Percentiles rank a stretch among this genome's conserved stretches.
Evolutionary conservation across 2,113 vertebrate genomes (phyloP).

Genomic region (Callospermophilus lateralis): DNA sequence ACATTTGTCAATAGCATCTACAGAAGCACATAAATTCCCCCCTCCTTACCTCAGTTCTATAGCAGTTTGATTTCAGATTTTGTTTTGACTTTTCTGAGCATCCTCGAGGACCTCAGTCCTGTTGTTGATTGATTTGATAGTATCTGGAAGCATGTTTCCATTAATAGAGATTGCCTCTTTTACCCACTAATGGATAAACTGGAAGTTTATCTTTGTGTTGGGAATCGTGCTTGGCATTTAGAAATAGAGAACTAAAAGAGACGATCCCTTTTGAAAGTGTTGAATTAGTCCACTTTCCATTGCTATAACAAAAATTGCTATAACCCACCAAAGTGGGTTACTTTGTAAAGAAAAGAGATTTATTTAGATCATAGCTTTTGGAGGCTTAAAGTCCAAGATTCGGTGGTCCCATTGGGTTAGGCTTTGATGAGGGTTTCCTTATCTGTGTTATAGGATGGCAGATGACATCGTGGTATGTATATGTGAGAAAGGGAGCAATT

Average conservation of each 20-base stretch:
- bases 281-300: not conserved
- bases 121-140: not conserved
- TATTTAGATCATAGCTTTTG: not conserved
- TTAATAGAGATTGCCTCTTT: not conserved
- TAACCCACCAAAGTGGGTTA: not conserved
- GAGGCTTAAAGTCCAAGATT: not conserved
- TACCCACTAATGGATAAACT: not conserved
- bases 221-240: not conserved
- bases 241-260: not conserved
- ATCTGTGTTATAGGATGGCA: not conserved
- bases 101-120: constrained; percentile 55
- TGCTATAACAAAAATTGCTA: not conserved
- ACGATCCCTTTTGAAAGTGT: not conserved
- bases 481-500: not conserved
- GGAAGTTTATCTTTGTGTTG: not conserved
- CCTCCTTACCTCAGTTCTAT: not conserved
- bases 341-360: not conserved
- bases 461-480: not conserved
- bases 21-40: not conserved
- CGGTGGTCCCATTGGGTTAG: not conserved
- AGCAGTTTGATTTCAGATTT: constrained; percentile 39
- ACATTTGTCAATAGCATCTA: constrained; percentile 79
- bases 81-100: constrained; percentile 70
- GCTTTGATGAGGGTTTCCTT: not conserved
- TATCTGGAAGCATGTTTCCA: not conserved